phyloP scores from a whole-genome alignment of 2,888 invertebrate genomes.

The Saturnia pavonia region DNA sequence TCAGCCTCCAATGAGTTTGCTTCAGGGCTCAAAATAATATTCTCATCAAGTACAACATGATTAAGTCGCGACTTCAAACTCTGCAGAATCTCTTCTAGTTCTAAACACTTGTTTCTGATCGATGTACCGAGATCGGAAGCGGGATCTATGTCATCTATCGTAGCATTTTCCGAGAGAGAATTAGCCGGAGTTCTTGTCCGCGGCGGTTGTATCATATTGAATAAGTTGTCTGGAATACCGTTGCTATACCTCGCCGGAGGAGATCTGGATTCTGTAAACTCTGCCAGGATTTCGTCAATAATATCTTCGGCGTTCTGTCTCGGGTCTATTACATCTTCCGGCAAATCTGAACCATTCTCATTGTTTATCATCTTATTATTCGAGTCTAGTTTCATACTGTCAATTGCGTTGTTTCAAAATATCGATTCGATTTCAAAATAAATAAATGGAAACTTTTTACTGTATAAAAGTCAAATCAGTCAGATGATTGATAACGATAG shows the following conservation, averaged over 20 bases:
- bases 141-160: constrained; percentile 76
- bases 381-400: constrained; percentile 75
- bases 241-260: constrained; percentile 62
- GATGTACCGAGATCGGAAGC: constrained; percentile 75
- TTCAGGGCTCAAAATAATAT: constrained; percentile 76
- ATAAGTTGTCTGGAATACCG: constrained; percentile 64
- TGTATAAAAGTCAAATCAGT: constrained; percentile 53
- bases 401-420: constrained; percentile 36
- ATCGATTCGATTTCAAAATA: constrained; percentile 65
- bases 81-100: constrained; percentile 77
- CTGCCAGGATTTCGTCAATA: constrained; percentile 75
- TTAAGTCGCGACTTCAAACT: constrained; percentile 76
- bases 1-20: constrained; percentile 75
- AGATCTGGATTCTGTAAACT: constrained; percentile 70
- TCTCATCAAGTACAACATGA: constrained; percentile 76
- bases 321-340: constrained; percentile 71
- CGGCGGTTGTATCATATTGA: constrained; percentile 72
- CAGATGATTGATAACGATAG: constrained; percentile 65
- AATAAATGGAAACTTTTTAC: constrained; percentile 51
- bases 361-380: constrained; percentile 77
- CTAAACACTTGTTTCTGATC: constrained; percentile 76
- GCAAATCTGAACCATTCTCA: constrained; percentile 66
- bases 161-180: constrained; percentile 70
- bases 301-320: constrained; percentile 76
- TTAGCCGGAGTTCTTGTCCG: constrained; percentile 74